These are phyloP conservation scores for Pelodiscus sinensis DNA, from an alignment of 2,113 vertebrate genomes.

Conservation along the genomic window DNA sequence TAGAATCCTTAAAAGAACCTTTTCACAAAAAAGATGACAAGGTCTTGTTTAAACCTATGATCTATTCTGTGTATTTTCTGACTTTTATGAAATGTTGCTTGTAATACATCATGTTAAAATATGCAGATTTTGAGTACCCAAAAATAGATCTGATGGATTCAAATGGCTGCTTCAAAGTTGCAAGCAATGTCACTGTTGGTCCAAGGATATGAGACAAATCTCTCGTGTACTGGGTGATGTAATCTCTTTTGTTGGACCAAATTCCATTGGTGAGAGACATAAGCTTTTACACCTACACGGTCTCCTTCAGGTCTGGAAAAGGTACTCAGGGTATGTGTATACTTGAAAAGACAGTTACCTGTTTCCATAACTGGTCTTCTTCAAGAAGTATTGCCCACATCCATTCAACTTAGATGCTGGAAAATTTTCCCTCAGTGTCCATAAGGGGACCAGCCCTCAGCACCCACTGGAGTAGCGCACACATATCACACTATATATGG, in stretches of 20 bases:
- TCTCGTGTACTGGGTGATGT: not conserved
- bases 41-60: not conserved
- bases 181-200: not conserved
- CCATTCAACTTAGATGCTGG: too few species aligned
- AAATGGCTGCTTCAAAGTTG: not conserved
- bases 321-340: not conserved
- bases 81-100: not conserved
- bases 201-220: not conserved
- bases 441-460: too few species aligned
- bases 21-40: not conserved
- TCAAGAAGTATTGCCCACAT: too few species aligned
- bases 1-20: not conserved
- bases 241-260: not conserved
- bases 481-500: too few species aligned
- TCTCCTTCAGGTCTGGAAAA: not conserved
- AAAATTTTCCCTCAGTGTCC: too few species aligned
- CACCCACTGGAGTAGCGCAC: too few species aligned
- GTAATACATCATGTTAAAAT: not conserved
- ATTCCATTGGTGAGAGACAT: not conserved
- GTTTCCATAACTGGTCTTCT: too few species aligned
- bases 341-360: too few species aligned
- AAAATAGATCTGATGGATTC: not conserved
- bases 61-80: not conserved
- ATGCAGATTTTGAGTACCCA: not conserved
- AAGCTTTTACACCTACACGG: not conserved